Base-by-base conservation (phyloP, 35 echinoderm and acorn worm genomes). In the Antedon bifida region DNA sequence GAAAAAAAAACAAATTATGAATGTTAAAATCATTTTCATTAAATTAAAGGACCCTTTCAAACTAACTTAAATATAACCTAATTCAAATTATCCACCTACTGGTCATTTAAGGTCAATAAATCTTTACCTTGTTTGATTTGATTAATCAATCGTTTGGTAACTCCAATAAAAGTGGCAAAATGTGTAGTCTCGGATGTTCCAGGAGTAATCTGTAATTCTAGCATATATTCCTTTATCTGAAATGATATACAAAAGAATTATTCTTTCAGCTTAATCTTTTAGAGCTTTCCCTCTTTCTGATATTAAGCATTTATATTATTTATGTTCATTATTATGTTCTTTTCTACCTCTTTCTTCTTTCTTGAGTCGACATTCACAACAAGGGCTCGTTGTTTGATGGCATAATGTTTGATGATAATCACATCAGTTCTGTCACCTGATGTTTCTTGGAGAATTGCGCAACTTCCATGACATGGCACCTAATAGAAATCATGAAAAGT, bases 341-440 rank as follows among this genome's bases (percentile, higher is more conserved):
- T n/a, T n/a, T 91, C 93, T 82, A 92, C 95, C 81, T 93, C 91
- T 86, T 99, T 99, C 39, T 79, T 93, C 76, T 93, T 99, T 77
- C 95, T 92, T 34, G 90, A 84, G 34, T 88, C 92, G 64, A 82
- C 38, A 39, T 99, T 91, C 0, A 92, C 91, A 9, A 99, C 85
- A 34, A 87, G 79, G 13, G 85, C 95, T 75, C 88, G 83, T 34
- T 88, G 76, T 35, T 92, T 90, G 74, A 90, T 87, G 34, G 92
- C 78, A 42, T 90, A 88, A 77, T 99, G 95, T 85, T 92, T 90
- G n/a, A 90, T 36, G 32, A 99, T 86, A 55, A 99, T 89, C 31
- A 92, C 88, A 26, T 84, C 78, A 23, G 77, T 80, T n/a, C 86
- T 84, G 33, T 99, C 95, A 30, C 91, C 85, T 34, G 81, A 88